Evolutionary conservation across 1,140 invertebrate genomes (phyloP).

Genomic region (Grapholita molesta): DNA sequence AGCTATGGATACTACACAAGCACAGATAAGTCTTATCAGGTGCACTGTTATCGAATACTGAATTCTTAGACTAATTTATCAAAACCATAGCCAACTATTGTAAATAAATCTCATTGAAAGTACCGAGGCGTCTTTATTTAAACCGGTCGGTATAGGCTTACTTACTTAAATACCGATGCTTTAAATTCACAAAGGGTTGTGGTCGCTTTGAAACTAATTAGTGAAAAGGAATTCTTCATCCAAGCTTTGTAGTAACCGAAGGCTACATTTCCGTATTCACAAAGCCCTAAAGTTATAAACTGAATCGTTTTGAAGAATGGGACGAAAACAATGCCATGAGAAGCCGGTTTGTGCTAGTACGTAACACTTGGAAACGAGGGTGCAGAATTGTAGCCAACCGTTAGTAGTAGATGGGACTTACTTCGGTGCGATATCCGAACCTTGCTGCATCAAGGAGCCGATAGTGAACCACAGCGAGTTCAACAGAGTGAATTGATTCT

Average conservation of each 20-base stretch:
- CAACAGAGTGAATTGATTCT: conserved; percentile 93
- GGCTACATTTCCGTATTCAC: conserved; percentile 46
- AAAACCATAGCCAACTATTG: conserved; percentile 56
- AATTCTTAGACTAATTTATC: conserved; percentile 54
- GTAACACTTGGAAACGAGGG: background rate
- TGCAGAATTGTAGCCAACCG: conserved; percentile 42
- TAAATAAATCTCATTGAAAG: conserved; percentile 53
- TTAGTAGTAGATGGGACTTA: conserved; percentile 68
- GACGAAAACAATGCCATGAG: background rate
- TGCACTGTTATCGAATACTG: conserved; percentile 29
- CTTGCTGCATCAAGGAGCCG: conserved; percentile 94
- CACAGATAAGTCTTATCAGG: conserved; percentile 36
- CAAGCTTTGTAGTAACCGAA: conserved; percentile 40
- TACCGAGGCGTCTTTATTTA: conserved; percentile 58
- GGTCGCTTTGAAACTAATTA: conserved; percentile 73
- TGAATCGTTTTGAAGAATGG: background rate
- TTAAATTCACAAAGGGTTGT: conserved; percentile 71
- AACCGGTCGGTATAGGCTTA: conserved; percentile 44
- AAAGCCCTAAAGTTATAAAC: background rate
- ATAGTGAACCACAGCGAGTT: conserved; percentile 95
- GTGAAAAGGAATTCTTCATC: conserved; percentile 48
- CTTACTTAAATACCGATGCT: conserved; percentile 52
- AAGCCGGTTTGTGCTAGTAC: background rate
- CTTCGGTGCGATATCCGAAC: conserved; percentile 92
- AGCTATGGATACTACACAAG: conserved; percentile 73